Base-by-base conservation (phyloP, 2,888 invertebrate species). In the Mayetiola destructor region DNA sequence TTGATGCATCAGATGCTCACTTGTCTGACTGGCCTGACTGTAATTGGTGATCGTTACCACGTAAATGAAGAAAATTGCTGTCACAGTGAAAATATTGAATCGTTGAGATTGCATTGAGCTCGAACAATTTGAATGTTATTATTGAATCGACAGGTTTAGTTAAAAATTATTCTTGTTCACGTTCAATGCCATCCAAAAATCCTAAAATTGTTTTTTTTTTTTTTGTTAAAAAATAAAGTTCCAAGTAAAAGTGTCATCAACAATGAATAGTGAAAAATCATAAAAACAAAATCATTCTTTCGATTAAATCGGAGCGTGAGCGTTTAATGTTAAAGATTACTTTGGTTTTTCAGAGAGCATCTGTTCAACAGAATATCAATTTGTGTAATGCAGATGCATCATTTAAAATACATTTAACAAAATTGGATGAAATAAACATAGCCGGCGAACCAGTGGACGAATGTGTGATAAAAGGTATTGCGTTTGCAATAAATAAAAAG, bases 61-160 rank as follows among this genome's bases (percentile, higher is more conserved):
- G 14, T 14, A 42, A 21, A 42, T 48, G 10, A 23, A 42, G 36
- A 36, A 39, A 9, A 9, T 8, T 4, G 21, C 40, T 21, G 40
- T 21, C 21, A 48, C 12, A 48, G 27, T 27, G 48, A 48, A 48
- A 48, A 48, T 48, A 48, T 48, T 48, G 48, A 16, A 23, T 48
- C n/a, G 27, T 48, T 48, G 48, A 48, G 16, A 27, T 14, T 16
- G 48, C n/a, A 48, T 48, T 48, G 48, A 48, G 16, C 14, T 14
- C 27, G 48, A 48, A 16, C 23, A 48, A 48, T 3, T 18, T 27
- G 27, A 6, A 9, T 48, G 23, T n/a, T n/a, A n/a, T n/a, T n/a
- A n/a, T 48, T 27, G 5, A 23, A 48, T 14, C 27, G 18, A 48
- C 23, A 48, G 27, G n/a, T n/a, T 48, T 27, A 3, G 48, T 23